Percentiles rank a stretch among this genome's conserved stretches.
These are phyloP conservation scores for Crocidura indochinensis DNA, from an alignment of 2,797 vertebrate species.

Conservation along the genomic window DNA sequence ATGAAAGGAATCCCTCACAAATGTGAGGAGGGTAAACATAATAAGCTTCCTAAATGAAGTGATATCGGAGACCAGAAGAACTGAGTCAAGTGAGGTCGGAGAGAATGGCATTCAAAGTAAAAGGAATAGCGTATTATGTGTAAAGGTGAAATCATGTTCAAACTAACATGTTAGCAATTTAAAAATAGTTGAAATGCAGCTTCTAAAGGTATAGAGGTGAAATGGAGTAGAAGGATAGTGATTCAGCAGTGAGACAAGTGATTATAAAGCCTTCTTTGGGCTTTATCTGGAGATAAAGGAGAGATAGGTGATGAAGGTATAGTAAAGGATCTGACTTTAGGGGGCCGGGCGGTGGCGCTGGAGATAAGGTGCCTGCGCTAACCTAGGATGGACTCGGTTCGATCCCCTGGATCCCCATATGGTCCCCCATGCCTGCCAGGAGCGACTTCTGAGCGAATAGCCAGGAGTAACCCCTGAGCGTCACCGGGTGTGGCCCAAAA, in stretches of 20 bases:
- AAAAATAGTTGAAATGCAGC: neutral
- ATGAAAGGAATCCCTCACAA: slow-evolving; percentile 1
- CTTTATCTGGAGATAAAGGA: slow-evolving; percentile 51
- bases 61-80: slow-evolving; percentile 31
- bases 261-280: slow-evolving; percentile 31
- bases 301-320: slow-evolving; percentile 3
- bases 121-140: neutral
- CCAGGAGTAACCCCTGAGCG: too few species aligned
- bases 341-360: too few species aligned
- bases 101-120: neutral
- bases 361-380: too few species aligned
- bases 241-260: slow-evolving; percentile 4
- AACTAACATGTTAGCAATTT: neutral
- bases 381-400: too few species aligned
- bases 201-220: slow-evolving; percentile 18
- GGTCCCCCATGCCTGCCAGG: too few species aligned
- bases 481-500: too few species aligned
- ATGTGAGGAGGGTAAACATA: neutral
- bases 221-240: neutral
- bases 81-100: neutral
- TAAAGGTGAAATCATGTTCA: neutral
- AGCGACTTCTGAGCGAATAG: too few species aligned
- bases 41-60: neutral
- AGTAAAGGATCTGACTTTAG: slow-evolving; percentile 27
- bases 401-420: too few species aligned